These are phyloP conservation scores for Oostethus manadensis DNA, from an alignment of 2,113 vertebrate genomes.

Conservation along the genomic window DNA sequence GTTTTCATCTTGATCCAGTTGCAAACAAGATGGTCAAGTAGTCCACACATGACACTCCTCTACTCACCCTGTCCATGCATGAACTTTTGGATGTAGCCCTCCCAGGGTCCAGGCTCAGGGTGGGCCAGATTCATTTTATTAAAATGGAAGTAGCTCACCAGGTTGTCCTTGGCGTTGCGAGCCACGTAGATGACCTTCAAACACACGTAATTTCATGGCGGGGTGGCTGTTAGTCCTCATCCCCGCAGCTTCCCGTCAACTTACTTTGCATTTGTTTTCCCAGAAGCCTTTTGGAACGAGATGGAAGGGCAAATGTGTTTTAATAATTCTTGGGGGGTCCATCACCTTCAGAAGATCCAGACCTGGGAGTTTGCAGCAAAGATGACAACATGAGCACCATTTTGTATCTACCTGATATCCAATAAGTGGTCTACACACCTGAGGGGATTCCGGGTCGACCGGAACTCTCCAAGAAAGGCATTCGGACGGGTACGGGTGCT, in stretches of 20 bases:
- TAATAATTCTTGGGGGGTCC: slow-evolving; percentile 71
- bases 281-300: slow-evolving; percentile 75
- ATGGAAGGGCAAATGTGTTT: slow-evolving; percentile 75
- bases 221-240: not conserved
- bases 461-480: slow-evolving; percentile 70
- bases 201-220: not conserved
- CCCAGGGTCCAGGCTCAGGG: slow-evolving; percentile 77
- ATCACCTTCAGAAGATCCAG: slow-evolving; percentile 67
- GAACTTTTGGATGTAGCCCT: slow-evolving; percentile 76
- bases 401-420: not conserved
- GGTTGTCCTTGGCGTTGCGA: slow-evolving; percentile 87
- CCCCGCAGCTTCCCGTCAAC: not conserved
- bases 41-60: not conserved
- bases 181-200: slow-evolving; percentile 80
- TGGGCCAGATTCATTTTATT: slow-evolving; percentile 77
- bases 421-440: slow-evolving; percentile 41
- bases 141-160: slow-evolving; percentile 85
- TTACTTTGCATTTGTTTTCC: slow-evolving; percentile 76
- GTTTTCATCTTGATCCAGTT: no score
- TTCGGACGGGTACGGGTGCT: slow-evolving; percentile 62
- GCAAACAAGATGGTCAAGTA: no score
- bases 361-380: slow-evolving; percentile 39
- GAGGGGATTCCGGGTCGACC: slow-evolving; percentile 63
- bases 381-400: not conserved
- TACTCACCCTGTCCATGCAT: slow-evolving; percentile 76